Evolutionary conservation across 2,113 vertebrate genomes (phyloP).

Genomic region (Aegotheles bennettii): DNA sequence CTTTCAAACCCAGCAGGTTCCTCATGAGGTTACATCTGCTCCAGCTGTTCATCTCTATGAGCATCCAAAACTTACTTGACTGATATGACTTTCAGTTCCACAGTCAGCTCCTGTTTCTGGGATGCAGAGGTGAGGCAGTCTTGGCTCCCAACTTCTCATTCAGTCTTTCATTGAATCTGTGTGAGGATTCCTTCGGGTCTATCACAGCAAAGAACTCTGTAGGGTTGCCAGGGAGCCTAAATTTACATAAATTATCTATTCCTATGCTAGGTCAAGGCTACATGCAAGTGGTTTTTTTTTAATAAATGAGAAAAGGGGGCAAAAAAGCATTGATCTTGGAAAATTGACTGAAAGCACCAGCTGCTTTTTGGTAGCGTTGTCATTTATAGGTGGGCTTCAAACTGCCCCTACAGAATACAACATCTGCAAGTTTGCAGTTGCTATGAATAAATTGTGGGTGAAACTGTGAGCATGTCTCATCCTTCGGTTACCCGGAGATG

Average conservation of each 20-base stretch:
- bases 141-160: neutral
- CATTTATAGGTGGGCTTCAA: neutral
- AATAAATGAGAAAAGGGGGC: neutral
- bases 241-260: neutral
- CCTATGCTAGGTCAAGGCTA: neutral
- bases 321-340: neutral
- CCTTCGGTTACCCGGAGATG: neutral
- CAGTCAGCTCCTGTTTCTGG: neutral
- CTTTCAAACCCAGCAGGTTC: neutral
- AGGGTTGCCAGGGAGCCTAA: neutral
- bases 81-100: neutral
- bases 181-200: neutral
- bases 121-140: neutral
- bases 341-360: neutral
- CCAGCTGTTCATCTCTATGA: neutral
- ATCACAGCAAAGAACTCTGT: neutral
- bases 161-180: neutral
- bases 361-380: neutral
- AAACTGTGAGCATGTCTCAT: neutral
- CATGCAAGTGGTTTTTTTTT: neutral
- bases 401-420: fast-evolving
- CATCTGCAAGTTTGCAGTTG: neutral
- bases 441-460: neutral
- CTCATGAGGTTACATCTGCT: neutral
- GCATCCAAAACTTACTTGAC: neutral